These are phyloP conservation scores for Pseudomyrmex cubaensis DNA, from an alignment of 1,140 invertebrate genomes.

Conservation along the genomic window DNA sequence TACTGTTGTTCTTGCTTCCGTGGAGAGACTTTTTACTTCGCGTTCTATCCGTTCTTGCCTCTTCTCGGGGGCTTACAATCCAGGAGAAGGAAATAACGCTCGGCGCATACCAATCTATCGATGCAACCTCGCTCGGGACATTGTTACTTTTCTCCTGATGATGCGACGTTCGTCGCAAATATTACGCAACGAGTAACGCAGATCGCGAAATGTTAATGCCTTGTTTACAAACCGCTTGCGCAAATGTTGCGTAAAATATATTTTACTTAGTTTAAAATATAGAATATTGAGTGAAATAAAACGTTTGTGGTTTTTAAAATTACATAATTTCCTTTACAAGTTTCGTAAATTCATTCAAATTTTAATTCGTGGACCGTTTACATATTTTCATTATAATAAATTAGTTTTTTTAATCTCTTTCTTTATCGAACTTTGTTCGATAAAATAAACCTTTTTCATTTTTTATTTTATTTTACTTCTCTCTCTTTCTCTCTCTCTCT, in stretches of 20 bases:
- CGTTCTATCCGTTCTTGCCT: conserved; percentile 16
- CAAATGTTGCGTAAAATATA: background rate
- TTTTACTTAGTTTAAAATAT: too few relatives aligned
- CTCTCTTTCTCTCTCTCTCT: too few relatives aligned
- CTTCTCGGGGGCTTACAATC: conserved; percentile 50
- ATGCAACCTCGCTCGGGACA: conserved; percentile 38
- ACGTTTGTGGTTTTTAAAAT: too few relatives aligned
- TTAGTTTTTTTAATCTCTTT: too few relatives aligned
- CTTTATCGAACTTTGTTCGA: too few relatives aligned
- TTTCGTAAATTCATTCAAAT: too few relatives aligned
- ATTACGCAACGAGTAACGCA: conserved; percentile 39
- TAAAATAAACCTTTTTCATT: too few relatives aligned
- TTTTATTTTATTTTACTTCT: too few relatives aligned
- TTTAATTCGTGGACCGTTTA: too few relatives aligned
- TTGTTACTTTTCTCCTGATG: conserved; percentile 41
- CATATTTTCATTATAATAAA: too few relatives aligned
- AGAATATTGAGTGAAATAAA: too few relatives aligned
- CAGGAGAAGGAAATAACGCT: conserved; percentile 71
- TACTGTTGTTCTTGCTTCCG: conserved; percentile 44
- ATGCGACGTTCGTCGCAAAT: conserved; percentile 8
- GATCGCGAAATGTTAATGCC: conserved; percentile 22
- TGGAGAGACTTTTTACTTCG: conserved; percentile 4
- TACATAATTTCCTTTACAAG: too few relatives aligned
- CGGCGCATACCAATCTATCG: conserved; percentile 50
- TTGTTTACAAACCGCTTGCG: background rate